These are phyloP conservation scores for Sphaeramia orbicularis DNA, from an alignment of 2,797 vertebrate species.

Conservation along the genomic window DNA sequence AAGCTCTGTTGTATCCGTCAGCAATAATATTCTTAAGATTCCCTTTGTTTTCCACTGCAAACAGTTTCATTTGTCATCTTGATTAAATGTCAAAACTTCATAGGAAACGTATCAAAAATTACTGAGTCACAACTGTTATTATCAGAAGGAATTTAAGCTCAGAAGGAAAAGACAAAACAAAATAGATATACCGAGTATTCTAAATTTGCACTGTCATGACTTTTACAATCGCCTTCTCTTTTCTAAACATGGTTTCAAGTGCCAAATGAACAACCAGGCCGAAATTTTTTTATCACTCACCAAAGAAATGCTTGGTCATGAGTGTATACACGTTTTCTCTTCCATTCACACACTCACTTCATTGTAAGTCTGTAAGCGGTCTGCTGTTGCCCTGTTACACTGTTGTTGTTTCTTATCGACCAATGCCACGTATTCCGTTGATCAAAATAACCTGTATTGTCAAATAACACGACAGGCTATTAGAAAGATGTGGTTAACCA, in stretches of 20 bases:
- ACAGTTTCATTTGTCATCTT: constrained; percentile 2
- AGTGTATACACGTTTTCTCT: neutral
- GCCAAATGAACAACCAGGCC: too few species aligned
- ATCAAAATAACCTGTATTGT: constrained; percentile 66
- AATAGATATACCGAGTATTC: too few species aligned
- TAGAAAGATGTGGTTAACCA: constrained; percentile 66
- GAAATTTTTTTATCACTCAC: too few species aligned
- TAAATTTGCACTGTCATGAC: too few species aligned
- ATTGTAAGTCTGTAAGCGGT: constrained; percentile 10
- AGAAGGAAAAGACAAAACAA: too few species aligned
- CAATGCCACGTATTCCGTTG: constrained; percentile 43
- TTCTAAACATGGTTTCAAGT: too few species aligned
- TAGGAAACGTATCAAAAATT: too few species aligned
- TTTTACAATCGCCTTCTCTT: too few species aligned
- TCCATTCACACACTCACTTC: constrained; percentile 3
- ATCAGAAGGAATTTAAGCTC: too few species aligned
- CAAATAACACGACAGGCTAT: constrained; percentile 69
- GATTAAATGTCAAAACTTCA: neutral
- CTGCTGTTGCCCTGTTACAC: constrained; percentile 6
- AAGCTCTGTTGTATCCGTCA: neutral
- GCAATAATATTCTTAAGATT: constrained; percentile 23
- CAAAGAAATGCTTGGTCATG: too few species aligned
- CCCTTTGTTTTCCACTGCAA: constrained; percentile 30
- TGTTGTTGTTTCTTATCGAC: constrained; percentile 45
- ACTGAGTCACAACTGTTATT: neutral